Percentiles rank a stretch among this genome's conserved stretches.
phyloP scores from a whole-genome alignment of 2,797 vertebrate species.

The Pelochelys cantorii region DNA sequence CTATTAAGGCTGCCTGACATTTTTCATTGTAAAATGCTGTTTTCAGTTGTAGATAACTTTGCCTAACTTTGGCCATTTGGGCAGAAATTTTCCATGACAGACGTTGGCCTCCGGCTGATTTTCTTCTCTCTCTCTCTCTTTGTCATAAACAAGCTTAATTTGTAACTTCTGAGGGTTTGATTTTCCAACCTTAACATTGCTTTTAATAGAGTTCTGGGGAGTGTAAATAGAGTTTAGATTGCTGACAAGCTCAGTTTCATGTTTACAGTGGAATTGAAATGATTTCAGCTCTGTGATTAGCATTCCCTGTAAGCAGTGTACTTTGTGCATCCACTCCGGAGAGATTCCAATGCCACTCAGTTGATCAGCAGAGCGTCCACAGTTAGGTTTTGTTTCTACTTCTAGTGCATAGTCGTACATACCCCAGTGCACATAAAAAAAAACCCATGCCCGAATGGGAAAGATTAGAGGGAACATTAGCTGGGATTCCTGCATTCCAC shows the following conservation, averaged over 20 bases:
- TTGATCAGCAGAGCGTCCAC: too few species aligned
- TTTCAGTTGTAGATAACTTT: background rate
- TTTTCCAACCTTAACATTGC: background rate
- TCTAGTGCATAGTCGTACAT: too few species aligned
- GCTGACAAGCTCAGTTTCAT: background rate
- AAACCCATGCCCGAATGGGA: too few species aligned
- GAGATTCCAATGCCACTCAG: too few species aligned
- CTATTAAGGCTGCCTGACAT: background rate
- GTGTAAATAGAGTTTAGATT: background rate
- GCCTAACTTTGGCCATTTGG: background rate
- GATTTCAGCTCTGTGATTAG: background rate
- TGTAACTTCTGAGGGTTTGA: background rate
- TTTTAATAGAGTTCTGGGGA: background rate
- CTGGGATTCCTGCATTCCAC: background rate
- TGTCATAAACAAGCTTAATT: background rate
- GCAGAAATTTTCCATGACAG: background rate
- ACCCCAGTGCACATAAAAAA: too few species aligned
- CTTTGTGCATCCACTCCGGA: too few species aligned
- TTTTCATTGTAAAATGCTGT: rapidly evolving
- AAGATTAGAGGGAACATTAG: too few species aligned
- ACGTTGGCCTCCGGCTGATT: rapidly evolving
- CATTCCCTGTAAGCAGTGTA: too few species aligned
- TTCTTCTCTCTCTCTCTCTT: background rate
- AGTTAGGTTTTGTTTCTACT: too few species aligned
- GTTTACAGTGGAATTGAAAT: background rate